phyloP scores from a whole-genome alignment of 2,113 vertebrate species.

The Pseudonaja textilis region DNA sequence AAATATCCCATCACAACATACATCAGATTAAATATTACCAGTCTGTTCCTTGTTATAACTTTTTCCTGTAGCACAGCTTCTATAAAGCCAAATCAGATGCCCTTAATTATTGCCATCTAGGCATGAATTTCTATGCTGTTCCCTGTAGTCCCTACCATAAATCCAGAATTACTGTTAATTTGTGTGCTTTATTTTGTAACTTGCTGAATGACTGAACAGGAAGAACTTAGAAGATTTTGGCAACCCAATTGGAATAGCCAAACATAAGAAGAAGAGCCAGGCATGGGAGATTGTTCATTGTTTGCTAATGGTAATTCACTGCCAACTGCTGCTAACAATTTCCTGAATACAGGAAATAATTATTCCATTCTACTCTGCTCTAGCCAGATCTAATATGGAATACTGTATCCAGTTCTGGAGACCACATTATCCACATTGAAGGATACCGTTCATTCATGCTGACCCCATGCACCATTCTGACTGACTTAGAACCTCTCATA shows the following conservation, averaged over 20 bases:
- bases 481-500: not conserved
- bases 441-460: not conserved
- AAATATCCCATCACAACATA: not conserved
- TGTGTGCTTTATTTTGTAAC: not conserved
- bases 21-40: not conserved
- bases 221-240: not conserved
- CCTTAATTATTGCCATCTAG: not conserved
- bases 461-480: not conserved
- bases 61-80: not conserved
- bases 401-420: not conserved
- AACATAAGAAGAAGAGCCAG: not conserved
- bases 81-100: not conserved
- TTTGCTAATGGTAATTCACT: not conserved
- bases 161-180: not conserved
- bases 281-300: not conserved
- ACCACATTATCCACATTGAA: not conserved
- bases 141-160: not conserved
- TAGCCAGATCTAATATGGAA: not conserved
- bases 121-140: not conserved
- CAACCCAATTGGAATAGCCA: not conserved
- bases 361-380: not conserved
- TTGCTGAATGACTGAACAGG: not conserved
- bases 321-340: not conserved
- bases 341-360: not conserved
- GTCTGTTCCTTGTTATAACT: not conserved